Conservation (phyloP, 2,797 vertebrate genomes). For the Pangasius krempfi region DNA sequence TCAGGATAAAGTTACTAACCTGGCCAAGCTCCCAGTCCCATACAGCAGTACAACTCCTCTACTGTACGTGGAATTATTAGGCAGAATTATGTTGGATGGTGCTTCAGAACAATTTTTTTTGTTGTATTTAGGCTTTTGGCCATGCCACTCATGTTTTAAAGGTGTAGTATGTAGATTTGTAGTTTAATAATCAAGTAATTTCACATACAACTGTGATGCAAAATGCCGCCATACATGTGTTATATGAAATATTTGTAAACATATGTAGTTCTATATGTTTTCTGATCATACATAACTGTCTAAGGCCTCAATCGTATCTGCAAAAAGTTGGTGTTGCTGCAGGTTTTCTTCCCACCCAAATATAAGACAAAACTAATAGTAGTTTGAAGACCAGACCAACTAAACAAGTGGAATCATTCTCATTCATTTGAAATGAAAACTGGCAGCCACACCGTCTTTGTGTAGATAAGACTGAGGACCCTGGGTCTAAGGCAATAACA, state of each 20-base stretch:
- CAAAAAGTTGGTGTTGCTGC: background rate
- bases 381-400: background rate
- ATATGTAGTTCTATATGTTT: background rate
- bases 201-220: background rate
- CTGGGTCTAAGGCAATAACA: background rate
- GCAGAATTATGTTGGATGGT: background rate
- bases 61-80: slow-evolving; percentile 2
- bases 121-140: background rate
- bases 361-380: background rate
- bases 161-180: background rate
- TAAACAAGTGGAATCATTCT: background rate
- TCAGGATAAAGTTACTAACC: slow-evolving; percentile 44
- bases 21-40: background rate
- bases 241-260: background rate
- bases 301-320: background rate
- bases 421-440: background rate
- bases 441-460: background rate
- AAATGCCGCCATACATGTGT: background rate
- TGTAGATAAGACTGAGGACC: background rate
- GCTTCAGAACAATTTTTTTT: background rate
- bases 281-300: background rate
- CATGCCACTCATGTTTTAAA: background rate
- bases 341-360: background rate
- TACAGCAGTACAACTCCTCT: background rate
- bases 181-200: background rate